phyloP scores from a whole-genome alignment of 2,888 invertebrate genomes.

The Romanomermis culicivorax region DNA sequence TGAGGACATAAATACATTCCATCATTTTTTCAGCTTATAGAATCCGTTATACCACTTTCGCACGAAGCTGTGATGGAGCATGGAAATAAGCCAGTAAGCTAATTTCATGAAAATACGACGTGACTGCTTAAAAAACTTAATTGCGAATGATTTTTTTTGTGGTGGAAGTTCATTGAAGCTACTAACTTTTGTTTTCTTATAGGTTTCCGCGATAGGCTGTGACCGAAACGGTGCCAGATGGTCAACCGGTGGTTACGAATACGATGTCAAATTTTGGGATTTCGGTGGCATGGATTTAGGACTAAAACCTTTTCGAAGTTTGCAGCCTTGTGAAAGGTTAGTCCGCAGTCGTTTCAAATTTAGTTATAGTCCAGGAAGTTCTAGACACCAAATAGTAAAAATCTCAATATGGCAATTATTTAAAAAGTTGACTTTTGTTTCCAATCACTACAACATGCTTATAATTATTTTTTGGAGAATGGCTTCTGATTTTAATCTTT shows the following conservation, averaged over 20 bases:
- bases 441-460: no score
- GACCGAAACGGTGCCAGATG: slow-evolving; percentile 82
- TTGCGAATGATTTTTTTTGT: neutral
- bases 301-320: slow-evolving; percentile 65
- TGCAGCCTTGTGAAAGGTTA: slow-evolving; percentile 70
- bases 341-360: no score
- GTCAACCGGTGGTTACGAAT: slow-evolving; percentile 77
- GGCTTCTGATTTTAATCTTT: no score
- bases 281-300: slow-evolving; percentile 93
- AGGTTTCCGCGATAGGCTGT: slow-evolving; percentile 54
- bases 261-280: slow-evolving; percentile 91
- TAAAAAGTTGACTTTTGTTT: no score
- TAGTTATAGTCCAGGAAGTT: no score
- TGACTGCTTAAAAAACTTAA: no score
- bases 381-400: no score
- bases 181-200: neutral
- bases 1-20: neutral
- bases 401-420: no score
- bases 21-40: slow-evolving; percentile 26
- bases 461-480: no score
- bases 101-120: neutral
- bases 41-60: slow-evolving; percentile 33
- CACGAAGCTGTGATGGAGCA: slow-evolving; percentile 57
- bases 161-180: neutral
- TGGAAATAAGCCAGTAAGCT: slow-evolving; percentile 55